Evolutionary conservation across 2,888 invertebrate species (phyloP), one percentile per base, ranked within the genome.

Genomic region (Ceratothoa steindachneri): DNA sequence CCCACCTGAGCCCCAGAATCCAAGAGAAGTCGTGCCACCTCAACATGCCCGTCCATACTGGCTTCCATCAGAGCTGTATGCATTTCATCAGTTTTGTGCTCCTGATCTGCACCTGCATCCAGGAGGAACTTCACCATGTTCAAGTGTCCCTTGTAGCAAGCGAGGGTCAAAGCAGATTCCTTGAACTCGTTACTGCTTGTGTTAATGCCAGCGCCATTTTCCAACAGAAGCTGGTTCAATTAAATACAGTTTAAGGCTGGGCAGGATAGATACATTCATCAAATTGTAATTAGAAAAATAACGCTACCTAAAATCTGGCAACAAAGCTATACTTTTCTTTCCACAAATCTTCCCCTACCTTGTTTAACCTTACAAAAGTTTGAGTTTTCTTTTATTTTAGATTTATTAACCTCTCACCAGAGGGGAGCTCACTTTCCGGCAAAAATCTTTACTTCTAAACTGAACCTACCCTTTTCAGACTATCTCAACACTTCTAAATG

Each of bases 11-110:
- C 98, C 80, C 98, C 98, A 28, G 95, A 95, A 86, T 98, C 97
- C 22, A 99, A 87, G 80, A 99, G 87, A 80, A 98, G 87, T 81
- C 95, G 87, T 7, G 97, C 97, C 67, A 99, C 98, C 86, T 98
- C 97, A 0, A 97, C 95, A 84, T 99, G 98, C 0, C 99, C 98
- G 85, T 99, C 98, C 98, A 99, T 99, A 77, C 97, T 96, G 70
- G 98, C 98, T 86, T 99, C 98, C 97, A 99, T 98, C 64, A 99
- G 87, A 64, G 98, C 98, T 29, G 98, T 98, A 86, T 99, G 98
- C 97, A 99, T 97, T 87, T 99, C 99, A 85, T 98, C 97, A 7
- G 97, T 97, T 87, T 97, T 97, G 87, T 97, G 97, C 86, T 97
- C 97, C 85, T 87, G 87, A 86, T 97, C 97, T 22, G 97, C 97